Percentiles rank a stretch among this genome's conserved stretches.
Conservation (phyloP, 2,888 invertebrate species). For the Morpho helenor region DNA sequence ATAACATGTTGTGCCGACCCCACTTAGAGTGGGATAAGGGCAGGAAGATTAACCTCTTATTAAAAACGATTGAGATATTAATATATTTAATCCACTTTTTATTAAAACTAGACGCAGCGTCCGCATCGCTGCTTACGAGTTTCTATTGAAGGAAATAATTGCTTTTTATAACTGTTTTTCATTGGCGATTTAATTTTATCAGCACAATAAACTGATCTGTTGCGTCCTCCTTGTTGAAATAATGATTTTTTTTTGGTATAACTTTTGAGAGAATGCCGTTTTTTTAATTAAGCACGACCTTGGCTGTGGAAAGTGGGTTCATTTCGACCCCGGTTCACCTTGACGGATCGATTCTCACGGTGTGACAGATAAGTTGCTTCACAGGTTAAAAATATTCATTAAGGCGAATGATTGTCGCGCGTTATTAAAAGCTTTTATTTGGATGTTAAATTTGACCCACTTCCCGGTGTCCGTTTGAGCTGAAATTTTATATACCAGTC, state of each 20-base stretch:
- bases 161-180: conserved; percentile 20
- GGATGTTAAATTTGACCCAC: no score
- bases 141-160: background rate
- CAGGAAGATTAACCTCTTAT: no score
- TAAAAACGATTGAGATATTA: no score
- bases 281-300: conserved; percentile 44
- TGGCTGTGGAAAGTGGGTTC: conserved; percentile 56
- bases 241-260: conserved; percentile 43
- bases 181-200: conserved; percentile 18
- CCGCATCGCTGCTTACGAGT: background rate
- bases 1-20: no score
- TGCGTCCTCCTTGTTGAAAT: conserved; percentile 29
- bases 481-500: no score
- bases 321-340: conserved; percentile 48
- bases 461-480: no score
- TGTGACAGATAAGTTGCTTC: conserved; percentile 37
- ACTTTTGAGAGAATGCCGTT: conserved; percentile 52
- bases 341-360: conserved; percentile 53
- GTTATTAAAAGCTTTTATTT: no score
- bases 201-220: conserved; percentile 19
- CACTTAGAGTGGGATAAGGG: no score
- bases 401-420: conserved; percentile 3
- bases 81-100: no score
- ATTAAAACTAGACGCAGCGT: no score
- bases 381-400: conserved; percentile 22